Evolutionary conservation across 2,797 vertebrate genomes (phyloP), one percentile per base, ranked within the genome.

Genomic region (Crenuchus spilurus): DNA sequence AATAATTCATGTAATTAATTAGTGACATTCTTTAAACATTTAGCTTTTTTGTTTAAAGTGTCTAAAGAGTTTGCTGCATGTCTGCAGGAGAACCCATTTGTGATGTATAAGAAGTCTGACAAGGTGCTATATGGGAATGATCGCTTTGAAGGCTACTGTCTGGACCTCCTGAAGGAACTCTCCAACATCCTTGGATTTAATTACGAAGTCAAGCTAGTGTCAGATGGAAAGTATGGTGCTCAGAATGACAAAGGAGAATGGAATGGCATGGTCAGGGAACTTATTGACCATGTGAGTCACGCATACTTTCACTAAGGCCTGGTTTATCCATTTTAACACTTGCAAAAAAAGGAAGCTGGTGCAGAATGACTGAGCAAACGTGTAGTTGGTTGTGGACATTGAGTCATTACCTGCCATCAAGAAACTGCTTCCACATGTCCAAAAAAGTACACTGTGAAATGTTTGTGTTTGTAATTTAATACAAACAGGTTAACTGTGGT

Each of bases 201-300:
- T 1, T 99, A 99, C 30, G 96, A 99, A 84, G 96, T 99, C 71
- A 93, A 91, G 82, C 92, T 99, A n/a, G 98, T 99, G 77, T 92
- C 90, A 30, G 98, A 99, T 31, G 97, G 98, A 57, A 99, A 98
- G 90, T 99, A 99, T 0, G 97, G 98, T 69, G 97, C 97, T 7
- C 97, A 99, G 87, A 96, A 98, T 73, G 98, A 99, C 89, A 97
- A 97, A 84, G 97, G 98, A 72, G 96, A 98, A 83, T 99, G 98
- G 98, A 99, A 97, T 26, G 98, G 98, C 33, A 99, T 99, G 97
- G 96, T 99, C 55, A 94, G 96, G 72, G 98, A 99, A 55, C 96
- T 99, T 76, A 98, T 99, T 24, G 97, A 99, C 82, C 97, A 98
- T 0, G 98, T 99, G 90, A 98, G 97, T 88, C 35, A 37, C 33